Base-by-base conservation (phyloP, 23 tunicate genomes). In the Diplosoma virens region DNA sequence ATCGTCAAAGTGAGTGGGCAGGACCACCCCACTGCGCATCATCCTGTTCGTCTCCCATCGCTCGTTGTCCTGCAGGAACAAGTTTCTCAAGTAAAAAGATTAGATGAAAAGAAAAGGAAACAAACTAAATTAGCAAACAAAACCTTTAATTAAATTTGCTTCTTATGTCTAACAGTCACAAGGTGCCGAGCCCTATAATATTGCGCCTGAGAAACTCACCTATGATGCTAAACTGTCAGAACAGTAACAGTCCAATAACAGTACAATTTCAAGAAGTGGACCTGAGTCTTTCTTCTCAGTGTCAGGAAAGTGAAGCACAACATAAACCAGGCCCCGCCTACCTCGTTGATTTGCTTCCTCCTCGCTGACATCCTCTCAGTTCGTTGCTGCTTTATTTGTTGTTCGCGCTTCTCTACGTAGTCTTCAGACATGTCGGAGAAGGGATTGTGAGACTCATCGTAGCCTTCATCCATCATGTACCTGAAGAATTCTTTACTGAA, bases 401-500 rank as follows among this genome's bases (percentile, higher is more conserved):
- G 96, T 47, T 95, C 99, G 54, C 91, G 46, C 46, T 95, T 95
- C 26, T 95, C 65, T 17, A 89, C 99, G 47, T 95, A 95, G 18
- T 89, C 93, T 1, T 95, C 93, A 1, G 91, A 84, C 35, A 96
- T 77, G 36, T 64, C 55, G 14, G 86, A 76, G 66, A 92, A 92
- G 0, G 97, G 97, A 80, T 92, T 92, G 79, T 86, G 68, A n/a
- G 77, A 55, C 46, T 92, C 96, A 65, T 94, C 99, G 36, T 87
- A 87, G 11, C 99, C 99, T 63, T 95, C 99, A 48, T 95, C 99
- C 88, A 95, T 33, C 87, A 86, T 95, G 79, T 95, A 95, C 92
- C 92, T 86, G 80, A 27, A 32, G 22, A 72, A 47, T n/a, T n/a
- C n/a, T n/a, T n/a, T n/a, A n/a, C n/a, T n/a, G n/a, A n/a, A n/a